A percentile compares a stretch with the other conserved stretches of the same genome.
phyloP scores from a whole-genome alignment of 1,140 invertebrate genomes.

The Watersipora subatra region DNA sequence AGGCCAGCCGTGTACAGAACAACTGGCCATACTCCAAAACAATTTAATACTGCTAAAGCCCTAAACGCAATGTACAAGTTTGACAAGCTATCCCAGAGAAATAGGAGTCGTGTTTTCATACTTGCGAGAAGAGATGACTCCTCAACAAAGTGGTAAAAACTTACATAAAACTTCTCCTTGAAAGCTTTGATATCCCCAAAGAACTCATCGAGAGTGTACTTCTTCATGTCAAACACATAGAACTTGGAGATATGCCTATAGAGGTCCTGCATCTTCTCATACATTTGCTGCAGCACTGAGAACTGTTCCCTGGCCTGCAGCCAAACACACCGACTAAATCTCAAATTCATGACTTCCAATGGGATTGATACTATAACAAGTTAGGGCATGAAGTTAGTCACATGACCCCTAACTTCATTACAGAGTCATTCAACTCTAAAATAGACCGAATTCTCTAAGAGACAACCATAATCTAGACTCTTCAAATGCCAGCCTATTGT shows the following conservation, averaged over 20 bases:
- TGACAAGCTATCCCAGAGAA: too few species aligned
- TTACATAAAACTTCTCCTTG: slow-evolving; percentile 76
- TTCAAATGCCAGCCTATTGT: too few species aligned
- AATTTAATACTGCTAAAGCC: too few species aligned
- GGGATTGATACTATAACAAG: not conserved
- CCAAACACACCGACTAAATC: slow-evolving; percentile 57
- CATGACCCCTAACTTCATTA: too few species aligned
- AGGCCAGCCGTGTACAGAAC: too few species aligned
- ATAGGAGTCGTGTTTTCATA: too few species aligned
- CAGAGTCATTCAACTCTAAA: not conserved
- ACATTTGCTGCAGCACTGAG: slow-evolving; percentile 79
- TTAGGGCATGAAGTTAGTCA: not conserved
- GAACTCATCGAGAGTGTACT: slow-evolving; percentile 90
- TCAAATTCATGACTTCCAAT: not conserved
- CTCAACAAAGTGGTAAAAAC: too few species aligned
- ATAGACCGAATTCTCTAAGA: too few species aligned
- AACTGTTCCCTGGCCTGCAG: slow-evolving; percentile 61
- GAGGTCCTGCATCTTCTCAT: slow-evolving; percentile 74
- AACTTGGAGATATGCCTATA: slow-evolving; percentile 76
- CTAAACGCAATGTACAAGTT: too few species aligned
- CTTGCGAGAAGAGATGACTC: too few species aligned
- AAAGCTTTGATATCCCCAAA: slow-evolving; percentile 89
- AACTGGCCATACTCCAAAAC: too few species aligned
- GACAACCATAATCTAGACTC: too few species aligned
- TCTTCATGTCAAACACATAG: slow-evolving; percentile 80